phyloP scores from a whole-genome alignment of 1,140 invertebrate genomes.

The Sinonovacula constricta region DNA sequence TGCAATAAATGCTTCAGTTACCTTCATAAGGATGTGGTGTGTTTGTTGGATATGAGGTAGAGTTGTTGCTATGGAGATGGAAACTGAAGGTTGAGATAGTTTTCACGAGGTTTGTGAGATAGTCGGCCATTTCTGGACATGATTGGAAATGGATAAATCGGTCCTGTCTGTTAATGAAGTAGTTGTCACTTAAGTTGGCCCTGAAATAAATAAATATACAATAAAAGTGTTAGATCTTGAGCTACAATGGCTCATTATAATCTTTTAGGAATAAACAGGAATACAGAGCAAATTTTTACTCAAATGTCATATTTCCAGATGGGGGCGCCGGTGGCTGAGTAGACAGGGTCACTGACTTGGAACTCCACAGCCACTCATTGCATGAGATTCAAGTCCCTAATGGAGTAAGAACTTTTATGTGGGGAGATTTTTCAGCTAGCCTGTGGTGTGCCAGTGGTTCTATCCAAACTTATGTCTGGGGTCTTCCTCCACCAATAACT shows the following conservation, averaged over 20 bases:
- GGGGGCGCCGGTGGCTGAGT: too few species aligned
- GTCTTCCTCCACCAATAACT: too few species aligned
- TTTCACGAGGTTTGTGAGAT: slow-evolving; percentile 84
- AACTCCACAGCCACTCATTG: too few species aligned
- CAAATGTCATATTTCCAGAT: background rate
- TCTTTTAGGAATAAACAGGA: background rate
- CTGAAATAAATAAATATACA: slow-evolving; percentile 78
- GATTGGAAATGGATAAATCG: slow-evolving; percentile 95
- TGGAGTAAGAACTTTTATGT: too few species aligned
- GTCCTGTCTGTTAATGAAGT: slow-evolving; percentile 98
- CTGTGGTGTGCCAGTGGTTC: too few species aligned
- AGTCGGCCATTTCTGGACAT: slow-evolving; percentile 88
- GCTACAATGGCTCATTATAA: background rate
- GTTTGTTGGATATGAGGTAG: slow-evolving; percentile 68
- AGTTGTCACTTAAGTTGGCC: slow-evolving; percentile 98
- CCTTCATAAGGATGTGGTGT: slow-evolving; percentile 78
- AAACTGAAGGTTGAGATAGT: slow-evolving; percentile 81
- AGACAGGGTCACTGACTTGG: too few species aligned
- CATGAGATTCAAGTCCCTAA: too few species aligned
- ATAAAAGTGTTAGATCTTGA: background rate
- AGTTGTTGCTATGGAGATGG: slow-evolving; percentile 72
- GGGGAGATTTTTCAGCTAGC: too few species aligned
- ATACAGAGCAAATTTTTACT: background rate
- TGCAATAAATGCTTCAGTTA: too few species aligned
- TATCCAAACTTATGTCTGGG: too few species aligned